These are phyloP conservation scores for Daktulosphaira vitifoliae DNA, from an alignment of 1,140 invertebrate species.

Conservation along the genomic window DNA sequence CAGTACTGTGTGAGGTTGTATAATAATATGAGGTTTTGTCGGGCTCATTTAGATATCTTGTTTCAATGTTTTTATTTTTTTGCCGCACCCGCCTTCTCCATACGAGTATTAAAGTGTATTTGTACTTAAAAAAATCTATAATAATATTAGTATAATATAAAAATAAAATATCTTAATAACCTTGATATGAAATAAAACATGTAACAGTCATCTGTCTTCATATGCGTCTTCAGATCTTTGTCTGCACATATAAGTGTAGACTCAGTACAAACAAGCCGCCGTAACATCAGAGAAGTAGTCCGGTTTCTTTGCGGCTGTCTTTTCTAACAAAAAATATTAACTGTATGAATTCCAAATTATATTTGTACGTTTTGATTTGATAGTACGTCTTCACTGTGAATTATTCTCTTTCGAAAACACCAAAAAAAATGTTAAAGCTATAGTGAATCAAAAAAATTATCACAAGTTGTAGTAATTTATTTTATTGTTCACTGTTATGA, in stretches of 20 bases:
- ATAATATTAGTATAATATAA: neutral
- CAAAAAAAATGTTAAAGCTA: too few species aligned
- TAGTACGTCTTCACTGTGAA: too few species aligned
- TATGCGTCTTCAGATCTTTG: slow-evolving; percentile 8
- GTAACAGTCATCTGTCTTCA: neutral
- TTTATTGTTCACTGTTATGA: too few species aligned
- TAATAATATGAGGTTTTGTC: slow-evolving; percentile 32
- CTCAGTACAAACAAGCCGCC: slow-evolving; percentile 5
- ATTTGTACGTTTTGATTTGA: too few species aligned
- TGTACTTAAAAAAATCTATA: neutral
- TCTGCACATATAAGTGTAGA: neutral
- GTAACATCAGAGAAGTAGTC: neutral
- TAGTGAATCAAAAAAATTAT: too few species aligned
- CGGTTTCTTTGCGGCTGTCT: neutral
- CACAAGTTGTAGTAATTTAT: too few species aligned
- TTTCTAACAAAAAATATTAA: too few species aligned
- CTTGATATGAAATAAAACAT: neutral
- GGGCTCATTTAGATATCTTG: slow-evolving; percentile 29
- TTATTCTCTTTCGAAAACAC: too few species aligned
- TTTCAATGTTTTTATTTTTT: slow-evolving; percentile 21
- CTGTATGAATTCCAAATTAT: too few species aligned
- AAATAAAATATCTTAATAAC: slow-evolving; percentile 28
- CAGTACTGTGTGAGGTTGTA: slow-evolving; percentile 22
- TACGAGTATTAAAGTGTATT: neutral
- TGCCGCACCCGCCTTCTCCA: neutral